Conservation (phyloP, 2,797 vertebrate genomes). For the Syndactyla subalaris region DNA sequence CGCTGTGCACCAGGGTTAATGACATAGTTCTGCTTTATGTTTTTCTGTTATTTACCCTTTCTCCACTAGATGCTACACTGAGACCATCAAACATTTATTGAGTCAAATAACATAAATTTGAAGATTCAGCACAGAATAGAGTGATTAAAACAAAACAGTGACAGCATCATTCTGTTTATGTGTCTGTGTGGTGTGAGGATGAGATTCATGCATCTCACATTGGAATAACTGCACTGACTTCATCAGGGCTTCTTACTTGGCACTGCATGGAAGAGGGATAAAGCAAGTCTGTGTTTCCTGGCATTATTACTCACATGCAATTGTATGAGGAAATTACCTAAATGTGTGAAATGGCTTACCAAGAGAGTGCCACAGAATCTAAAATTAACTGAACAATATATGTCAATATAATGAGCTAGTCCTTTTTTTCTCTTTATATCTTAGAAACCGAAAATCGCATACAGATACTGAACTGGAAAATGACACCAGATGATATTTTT, state of each 20-base stretch:
- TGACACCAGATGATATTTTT: not conserved
- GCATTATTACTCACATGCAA: not conserved
- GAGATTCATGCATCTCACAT: not conserved
- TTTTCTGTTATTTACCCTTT: slow-evolving; percentile 60
- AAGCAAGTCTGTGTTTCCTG: not conserved
- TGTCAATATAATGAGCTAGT: not conserved
- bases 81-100: slow-evolving; percentile 58
- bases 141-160: not conserved
- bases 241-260: not conserved
- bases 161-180: not conserved
- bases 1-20: not conserved
- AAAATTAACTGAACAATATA: slow-evolving; percentile 17
- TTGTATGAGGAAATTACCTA: not conserved
- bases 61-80: slow-evolving; percentile 55
- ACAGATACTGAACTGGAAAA: not conserved
- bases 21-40: not conserved
- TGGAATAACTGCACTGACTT: not conserved
- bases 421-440: not conserved
- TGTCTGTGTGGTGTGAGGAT: not conserved
- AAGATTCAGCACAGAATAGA: not conserved
- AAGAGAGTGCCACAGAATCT: slow-evolving; percentile 3
- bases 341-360: slow-evolving; percentile 2
- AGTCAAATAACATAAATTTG: slow-evolving; percentile 30
- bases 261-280: not conserved
- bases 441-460: not conserved